A percentile compares a stretch with the other conserved stretches of the same genome.
phyloP scores from a whole-genome alignment of 2,113 vertebrate species.

The Scalopus aquaticus region DNA sequence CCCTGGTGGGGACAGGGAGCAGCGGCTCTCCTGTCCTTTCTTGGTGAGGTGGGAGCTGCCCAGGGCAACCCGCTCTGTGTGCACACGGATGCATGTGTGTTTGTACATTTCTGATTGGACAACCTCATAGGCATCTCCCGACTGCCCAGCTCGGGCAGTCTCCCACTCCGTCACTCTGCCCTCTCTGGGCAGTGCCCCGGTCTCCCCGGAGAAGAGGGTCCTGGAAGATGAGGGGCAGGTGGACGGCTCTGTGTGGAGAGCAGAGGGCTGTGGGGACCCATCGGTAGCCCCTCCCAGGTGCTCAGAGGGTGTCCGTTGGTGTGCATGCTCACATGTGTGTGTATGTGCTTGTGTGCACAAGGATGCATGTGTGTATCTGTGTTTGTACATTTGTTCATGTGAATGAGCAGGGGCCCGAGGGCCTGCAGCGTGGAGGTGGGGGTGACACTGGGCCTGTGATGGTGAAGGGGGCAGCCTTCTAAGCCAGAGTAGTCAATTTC shows the following conservation, averaged over 20 bases:
- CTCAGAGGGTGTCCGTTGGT: background rate
- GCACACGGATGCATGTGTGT: too few relatives aligned
- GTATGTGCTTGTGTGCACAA: too few relatives aligned
- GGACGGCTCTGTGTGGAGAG: background rate
- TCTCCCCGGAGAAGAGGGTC: background rate
- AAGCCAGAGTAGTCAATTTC: background rate
- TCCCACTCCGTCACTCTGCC: too few relatives aligned
- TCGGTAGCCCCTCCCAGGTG: background rate
- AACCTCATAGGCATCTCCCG: background rate
- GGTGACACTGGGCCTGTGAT: background rate
- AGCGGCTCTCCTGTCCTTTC: background rate
- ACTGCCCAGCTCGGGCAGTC: too few relatives aligned
- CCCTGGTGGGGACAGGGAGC: accelerated
- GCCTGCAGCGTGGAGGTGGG: accelerated
- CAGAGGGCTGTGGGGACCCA: background rate
- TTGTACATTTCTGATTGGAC: background rate
- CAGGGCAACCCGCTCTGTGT: background rate
- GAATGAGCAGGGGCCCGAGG: accelerated
- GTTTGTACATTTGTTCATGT: accelerated
- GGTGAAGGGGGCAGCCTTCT: background rate
- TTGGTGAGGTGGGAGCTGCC: background rate
- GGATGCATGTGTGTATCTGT: background rate
- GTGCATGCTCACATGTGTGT: too few relatives aligned
- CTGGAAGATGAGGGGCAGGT: background rate
- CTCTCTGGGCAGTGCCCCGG: too few relatives aligned